Percentiles rank a stretch among this genome's conserved stretches.
Evolutionary conservation across 92 coral and sea anemone genomes (phyloP).

Genomic region (Pocillopora meandrina): DNA sequence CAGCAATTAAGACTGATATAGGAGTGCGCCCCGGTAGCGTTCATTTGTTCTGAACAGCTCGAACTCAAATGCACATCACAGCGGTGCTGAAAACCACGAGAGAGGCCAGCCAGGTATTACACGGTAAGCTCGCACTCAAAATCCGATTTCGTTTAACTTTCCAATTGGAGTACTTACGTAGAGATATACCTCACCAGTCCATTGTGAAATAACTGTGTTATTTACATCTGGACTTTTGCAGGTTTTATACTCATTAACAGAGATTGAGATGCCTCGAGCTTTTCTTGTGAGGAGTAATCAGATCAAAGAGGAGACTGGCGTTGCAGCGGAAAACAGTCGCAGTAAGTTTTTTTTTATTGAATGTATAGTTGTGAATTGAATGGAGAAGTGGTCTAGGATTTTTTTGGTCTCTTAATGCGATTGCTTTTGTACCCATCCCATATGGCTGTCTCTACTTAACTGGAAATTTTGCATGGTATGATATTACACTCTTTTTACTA

Average conservation of each 20-base stretch:
- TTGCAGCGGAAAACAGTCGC: not conserved
- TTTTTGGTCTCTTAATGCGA: too few species aligned
- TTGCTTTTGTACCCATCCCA: too few species aligned
- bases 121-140: not conserved
- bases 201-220: too few species aligned
- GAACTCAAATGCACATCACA: not conserved
- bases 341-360: not conserved
- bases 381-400: too few species aligned
- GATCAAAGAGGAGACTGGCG: not conserved
- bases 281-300: not conserved
- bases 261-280: slow-evolving; percentile 15
- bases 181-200: too few species aligned
- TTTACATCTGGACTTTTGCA: not conserved
- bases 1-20: not conserved
- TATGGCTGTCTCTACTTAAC: too few species aligned
- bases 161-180: too few species aligned
- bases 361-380: not conserved
- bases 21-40: not conserved
- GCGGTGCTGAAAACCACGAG: too few species aligned
- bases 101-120: not conserved
- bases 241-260: not conserved
- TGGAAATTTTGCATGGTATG: too few species aligned
- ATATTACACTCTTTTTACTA: too few species aligned
- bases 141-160: not conserved
- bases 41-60: slow-evolving; percentile 13